Evolutionary conservation across 23 tunicate species (phyloP).

Genomic region (Diplosoma virens): DNA sequence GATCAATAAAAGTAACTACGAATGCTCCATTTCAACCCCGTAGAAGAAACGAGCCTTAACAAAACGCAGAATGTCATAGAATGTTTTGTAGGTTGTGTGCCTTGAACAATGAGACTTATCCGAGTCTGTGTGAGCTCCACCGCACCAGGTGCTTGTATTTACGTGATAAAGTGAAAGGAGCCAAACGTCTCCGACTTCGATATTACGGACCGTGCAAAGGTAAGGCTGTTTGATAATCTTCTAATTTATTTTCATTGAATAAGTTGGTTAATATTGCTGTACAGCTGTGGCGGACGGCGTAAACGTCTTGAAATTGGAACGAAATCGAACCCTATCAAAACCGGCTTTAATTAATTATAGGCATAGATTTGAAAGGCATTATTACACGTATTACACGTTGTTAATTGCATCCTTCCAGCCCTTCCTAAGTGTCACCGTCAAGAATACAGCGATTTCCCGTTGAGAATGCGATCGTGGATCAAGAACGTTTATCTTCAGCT

Average conservation of each 20-base stretch:
- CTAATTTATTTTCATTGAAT: neutral
- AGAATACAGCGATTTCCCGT: constrained; percentile 32
- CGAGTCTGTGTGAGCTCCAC: constrained; percentile 22
- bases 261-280: too few species aligned
- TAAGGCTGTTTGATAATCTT: neutral
- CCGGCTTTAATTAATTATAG: too few species aligned
- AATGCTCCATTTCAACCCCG: too few species aligned
- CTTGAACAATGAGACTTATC: constrained; percentile 31
- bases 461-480: constrained; percentile 43
- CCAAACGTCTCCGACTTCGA: constrained; percentile 18
- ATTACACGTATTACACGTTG: too few species aligned
- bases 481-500: constrained; percentile 39
- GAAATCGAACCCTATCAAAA: too few species aligned
- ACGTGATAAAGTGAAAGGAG: neutral
- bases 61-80: neutral
- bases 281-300: too few species aligned
- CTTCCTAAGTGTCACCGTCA: constrained; percentile 1
- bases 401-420: neutral
- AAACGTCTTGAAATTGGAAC: too few species aligned
- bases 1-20: neutral
- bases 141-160: constrained; percentile 23
- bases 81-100: constrained; percentile 4
- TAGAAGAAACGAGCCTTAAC: too few species aligned
- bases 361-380: too few species aligned
- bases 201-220: constrained; percentile 55